A percentile compares a stretch with the other conserved stretches of the same genome.
Evolutionary conservation across 2,888 invertebrate species (phyloP).

Genomic region (Diogma glabrata): DNA sequence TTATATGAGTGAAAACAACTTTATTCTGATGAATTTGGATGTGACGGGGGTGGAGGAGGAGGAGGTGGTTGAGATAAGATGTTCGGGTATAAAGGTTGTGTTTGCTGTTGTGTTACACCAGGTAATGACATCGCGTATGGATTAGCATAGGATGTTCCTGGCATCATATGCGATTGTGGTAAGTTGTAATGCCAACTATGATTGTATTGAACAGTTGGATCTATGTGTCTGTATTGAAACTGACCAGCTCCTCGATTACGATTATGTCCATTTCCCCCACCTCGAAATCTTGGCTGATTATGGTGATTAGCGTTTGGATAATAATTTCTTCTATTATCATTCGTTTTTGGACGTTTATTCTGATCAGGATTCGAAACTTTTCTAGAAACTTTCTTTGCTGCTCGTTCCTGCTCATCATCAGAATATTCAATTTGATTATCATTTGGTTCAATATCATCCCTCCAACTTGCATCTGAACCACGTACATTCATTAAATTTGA

Average conservation of each 20-base stretch:
- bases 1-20: too few relatives aligned
- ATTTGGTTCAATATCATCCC: conserved; percentile 71
- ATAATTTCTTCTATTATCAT: conserved; percentile 1
- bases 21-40: too few relatives aligned
- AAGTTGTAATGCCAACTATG: conserved; percentile 6
- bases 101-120: conserved; percentile 40
- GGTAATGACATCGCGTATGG: conserved; percentile 36
- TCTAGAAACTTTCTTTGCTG: conserved; percentile 34
- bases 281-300: conserved; percentile 3
- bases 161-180: conserved; percentile 10
- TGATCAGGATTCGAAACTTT: conserved; percentile 13
- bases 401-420: conserved; percentile 75
- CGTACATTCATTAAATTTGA: conserved; percentile 59
- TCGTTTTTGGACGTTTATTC: not conserved
- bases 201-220: not conserved
- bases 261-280: conserved; percentile 1
- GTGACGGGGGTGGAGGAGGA: conserved; percentile 9
- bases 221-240: too few relatives aligned
- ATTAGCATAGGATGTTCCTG: conserved; percentile 11
- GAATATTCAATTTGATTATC: conserved; percentile 63
- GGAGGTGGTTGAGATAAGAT: conserved; percentile 14
- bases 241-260: too few relatives aligned
- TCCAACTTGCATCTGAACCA: conserved; percentile 84
- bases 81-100: conserved; percentile 17
- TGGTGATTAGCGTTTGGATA: conserved; percentile 6